Evolutionary conservation across 2,797 vertebrate species (phyloP), one percentile per base, ranked within the genome.

Genomic region (Urosaurus nigricauda): DNA sequence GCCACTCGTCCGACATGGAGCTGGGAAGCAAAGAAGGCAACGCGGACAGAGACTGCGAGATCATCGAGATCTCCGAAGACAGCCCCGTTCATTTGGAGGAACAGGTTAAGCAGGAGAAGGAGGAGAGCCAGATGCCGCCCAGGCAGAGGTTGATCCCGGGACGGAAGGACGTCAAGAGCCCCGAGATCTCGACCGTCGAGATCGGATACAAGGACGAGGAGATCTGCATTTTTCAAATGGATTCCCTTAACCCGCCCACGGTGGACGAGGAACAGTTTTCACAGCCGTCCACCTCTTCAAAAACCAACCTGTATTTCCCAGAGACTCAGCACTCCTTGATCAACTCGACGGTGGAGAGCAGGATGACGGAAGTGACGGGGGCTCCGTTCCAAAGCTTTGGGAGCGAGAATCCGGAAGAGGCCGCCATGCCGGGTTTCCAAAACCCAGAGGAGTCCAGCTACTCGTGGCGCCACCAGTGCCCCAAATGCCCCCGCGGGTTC

Each of bases 291-390:
- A 97, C 97, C 0, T 97, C 97, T 47, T 97, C 97, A 7, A 97
- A 97, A 93, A 95, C 96, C 53, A 96, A 87, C 70, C 56, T 97
- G 0, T 97, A 97, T 92, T 97, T 97, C 37, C 95, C 97, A 0
- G 97, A 98, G 96, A 97, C 97, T 2, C 97, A 97, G 84, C 97
- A 97, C 77, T 97, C 96, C 37, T 60, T 97, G 94, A 97, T 97
- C 89, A 97, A 97, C 93, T 97, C 97, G 5, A 97, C 97, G 0
- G 97, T 97, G 81, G 97, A 97, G 86, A 97, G 96, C 93, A 96
- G 97, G 89, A 95, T 95, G 75, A 86, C 95, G 47, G 97, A 97
- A 87, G 90, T 94, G 89, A 83, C 97, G 26, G 96, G 94, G 43
- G 96, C 87, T 92, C 94, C 95, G 40, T 93, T 94, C 12, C 96